Percentiles rank a stretch among this genome's conserved stretches.
These are phyloP conservation scores for Sebastes cheni DNA, from an alignment of 2,797 vertebrate species.

Conservation along the genomic window DNA sequence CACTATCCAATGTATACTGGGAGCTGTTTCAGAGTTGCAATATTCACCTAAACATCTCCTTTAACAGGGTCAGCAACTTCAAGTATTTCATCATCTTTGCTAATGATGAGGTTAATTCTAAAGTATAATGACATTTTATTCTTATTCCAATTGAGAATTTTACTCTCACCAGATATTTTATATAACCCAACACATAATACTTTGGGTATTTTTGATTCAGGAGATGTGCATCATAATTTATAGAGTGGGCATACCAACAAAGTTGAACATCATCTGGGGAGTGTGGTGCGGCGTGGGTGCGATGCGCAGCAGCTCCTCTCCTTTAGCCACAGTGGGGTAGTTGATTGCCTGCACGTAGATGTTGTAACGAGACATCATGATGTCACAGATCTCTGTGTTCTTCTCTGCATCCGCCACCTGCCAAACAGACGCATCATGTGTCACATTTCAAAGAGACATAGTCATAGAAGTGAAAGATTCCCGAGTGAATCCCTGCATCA, in stretches of 20 bases:
- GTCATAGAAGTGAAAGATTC: neutral
- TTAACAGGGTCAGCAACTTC: neutral
- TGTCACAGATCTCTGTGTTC: slow-evolving; percentile 90
- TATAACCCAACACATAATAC: neutral
- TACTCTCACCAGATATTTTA: neutral
- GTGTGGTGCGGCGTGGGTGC: slow-evolving; percentile 93
- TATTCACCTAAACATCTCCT: neutral
- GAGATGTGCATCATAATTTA: neutral
- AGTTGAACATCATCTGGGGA: slow-evolving; percentile 93
- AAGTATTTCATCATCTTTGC: neutral
- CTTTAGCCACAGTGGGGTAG: slow-evolving; percentile 90
- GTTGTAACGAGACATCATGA: slow-evolving; percentile 89
- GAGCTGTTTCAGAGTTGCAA: neutral
- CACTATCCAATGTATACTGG: neutral
- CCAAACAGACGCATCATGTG: neutral
- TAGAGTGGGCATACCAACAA: slow-evolving; percentile 82
- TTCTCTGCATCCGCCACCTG: slow-evolving; percentile 92
- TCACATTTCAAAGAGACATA: neutral
- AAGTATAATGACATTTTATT: neutral
- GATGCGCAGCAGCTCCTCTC: slow-evolving; percentile 91
- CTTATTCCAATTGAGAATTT: neutral
- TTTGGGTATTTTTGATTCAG: neutral
- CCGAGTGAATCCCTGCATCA: neutral
- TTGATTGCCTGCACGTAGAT: slow-evolving; percentile 96
- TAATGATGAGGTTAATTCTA: neutral